These are phyloP conservation scores for Alviniconcha strummeri DNA, from an alignment of 2,888 invertebrate genomes.

Conservation along the genomic window DNA sequence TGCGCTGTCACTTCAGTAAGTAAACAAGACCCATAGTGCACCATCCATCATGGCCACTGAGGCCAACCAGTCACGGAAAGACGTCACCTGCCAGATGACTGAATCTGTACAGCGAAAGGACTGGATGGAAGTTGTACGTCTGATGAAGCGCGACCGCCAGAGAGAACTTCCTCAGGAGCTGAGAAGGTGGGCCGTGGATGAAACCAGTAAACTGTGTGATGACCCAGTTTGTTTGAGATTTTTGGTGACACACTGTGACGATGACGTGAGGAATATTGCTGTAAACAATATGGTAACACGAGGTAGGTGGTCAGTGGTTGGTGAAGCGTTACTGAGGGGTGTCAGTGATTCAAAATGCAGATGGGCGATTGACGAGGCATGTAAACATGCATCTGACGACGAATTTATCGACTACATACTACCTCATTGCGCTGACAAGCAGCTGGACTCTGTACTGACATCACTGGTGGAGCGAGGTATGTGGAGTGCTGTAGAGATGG, in stretches of 20 bases:
- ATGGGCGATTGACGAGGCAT: no score
- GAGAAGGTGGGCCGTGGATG: no score
- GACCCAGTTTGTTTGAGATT: no score
- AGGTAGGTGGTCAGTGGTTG: neutral
- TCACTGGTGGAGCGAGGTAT: no score
- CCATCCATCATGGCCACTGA: no score
- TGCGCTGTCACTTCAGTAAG: no score
- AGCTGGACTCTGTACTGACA: no score
- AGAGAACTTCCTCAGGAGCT: neutral
- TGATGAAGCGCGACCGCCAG: neutral
- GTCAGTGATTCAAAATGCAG: neutral
- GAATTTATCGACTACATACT: neutral
- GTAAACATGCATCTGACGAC: neutral
- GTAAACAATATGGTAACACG: neutral
- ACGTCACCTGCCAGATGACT: neutral
- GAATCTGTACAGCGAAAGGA: neutral
- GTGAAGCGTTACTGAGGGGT: neutral
- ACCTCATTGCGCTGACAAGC: neutral
- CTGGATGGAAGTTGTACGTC: neutral
- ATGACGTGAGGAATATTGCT: neutral
- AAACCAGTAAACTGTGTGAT: no score
- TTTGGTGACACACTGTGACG: no score
- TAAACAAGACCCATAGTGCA: no score
- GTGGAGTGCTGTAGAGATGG: neutral
- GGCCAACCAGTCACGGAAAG: no score